phyloP scores from a whole-genome alignment of 1,140 invertebrate genomes.

The Epicauta chinensis region DNA sequence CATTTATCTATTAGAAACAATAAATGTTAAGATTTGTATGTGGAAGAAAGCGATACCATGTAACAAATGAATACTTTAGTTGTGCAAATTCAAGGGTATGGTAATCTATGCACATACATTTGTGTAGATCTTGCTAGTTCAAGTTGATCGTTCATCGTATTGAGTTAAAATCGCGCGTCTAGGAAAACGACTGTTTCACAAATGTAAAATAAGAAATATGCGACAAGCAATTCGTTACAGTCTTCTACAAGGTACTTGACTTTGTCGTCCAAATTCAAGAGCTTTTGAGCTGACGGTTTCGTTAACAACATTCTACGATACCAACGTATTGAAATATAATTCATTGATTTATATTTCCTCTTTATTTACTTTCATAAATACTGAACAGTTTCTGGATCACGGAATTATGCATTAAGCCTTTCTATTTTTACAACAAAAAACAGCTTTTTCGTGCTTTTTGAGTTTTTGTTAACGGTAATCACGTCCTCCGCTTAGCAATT shows the following conservation, averaged over 20 bases:
- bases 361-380: too few relatives aligned
- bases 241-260: constrained; percentile 11
- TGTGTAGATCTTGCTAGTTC: constrained; percentile 1
- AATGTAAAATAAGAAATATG: constrained; percentile 1
- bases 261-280: not conserved
- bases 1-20: too few relatives aligned
- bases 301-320: not conserved
- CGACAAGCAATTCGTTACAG: constrained; percentile 8
- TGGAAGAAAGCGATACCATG: too few relatives aligned
- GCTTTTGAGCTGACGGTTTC: constrained; percentile 1
- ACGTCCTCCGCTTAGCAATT: too few relatives aligned
- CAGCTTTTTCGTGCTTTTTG: too few relatives aligned
- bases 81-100: not conserved
- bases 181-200: not conserved
- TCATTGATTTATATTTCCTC: too few relatives aligned
- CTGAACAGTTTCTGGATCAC: too few relatives aligned
- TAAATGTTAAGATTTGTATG: too few relatives aligned
- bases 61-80: constrained; percentile 12
- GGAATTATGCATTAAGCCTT: too few relatives aligned
- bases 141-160: not conserved
- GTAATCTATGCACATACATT: constrained; percentile 15
- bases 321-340: too few relatives aligned
- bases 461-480: too few relatives aligned
- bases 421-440: too few relatives aligned
- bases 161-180: not conserved